Conservation (phyloP, 2,888 invertebrate genomes). For the Ophion slaviceki region DNA sequence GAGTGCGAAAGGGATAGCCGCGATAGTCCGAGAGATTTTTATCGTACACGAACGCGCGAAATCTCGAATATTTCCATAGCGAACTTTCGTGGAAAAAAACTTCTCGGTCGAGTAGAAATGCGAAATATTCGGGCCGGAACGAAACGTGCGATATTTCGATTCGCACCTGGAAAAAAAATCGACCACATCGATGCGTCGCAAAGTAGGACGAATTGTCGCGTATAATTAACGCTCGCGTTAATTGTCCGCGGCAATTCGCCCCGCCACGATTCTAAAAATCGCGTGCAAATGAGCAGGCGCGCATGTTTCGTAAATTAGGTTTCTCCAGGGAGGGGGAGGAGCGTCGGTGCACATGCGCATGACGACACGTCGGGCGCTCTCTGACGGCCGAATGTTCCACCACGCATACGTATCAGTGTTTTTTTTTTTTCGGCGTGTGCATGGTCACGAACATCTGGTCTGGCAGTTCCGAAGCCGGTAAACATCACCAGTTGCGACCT, state of each 20-base stretch:
- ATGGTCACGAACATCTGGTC: not conserved
- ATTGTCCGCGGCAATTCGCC: not conserved
- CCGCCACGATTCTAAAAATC: not conserved
- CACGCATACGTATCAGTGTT: not conserved
- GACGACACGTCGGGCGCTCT: slow-evolving; percentile 5
- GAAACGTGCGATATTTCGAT: too few relatives aligned
- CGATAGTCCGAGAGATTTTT: too few relatives aligned
- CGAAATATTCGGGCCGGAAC: not conserved
- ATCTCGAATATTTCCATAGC: not conserved
- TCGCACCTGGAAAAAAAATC: not conserved
- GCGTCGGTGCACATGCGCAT: not conserved
- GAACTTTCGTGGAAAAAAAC: not conserved
- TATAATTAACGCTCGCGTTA: not conserved
- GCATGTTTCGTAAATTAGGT: not conserved
- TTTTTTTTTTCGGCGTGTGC: not conserved
- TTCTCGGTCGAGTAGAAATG: not conserved
- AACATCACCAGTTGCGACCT: slow-evolving; percentile 9
- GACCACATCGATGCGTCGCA: not conserved
- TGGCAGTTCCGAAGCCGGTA: not conserved
- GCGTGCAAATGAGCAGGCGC: not conserved
- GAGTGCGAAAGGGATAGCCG: too few relatives aligned
- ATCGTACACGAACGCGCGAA: not conserved
- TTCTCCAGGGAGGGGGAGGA: too few relatives aligned
- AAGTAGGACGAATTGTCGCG: too few relatives aligned
- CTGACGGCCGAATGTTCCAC: not conserved